A percentile compares a stretch with the other conserved stretches of the same genome.
phyloP scores from a whole-genome alignment of 2,797 vertebrate species.

The Platalea minor region DNA sequence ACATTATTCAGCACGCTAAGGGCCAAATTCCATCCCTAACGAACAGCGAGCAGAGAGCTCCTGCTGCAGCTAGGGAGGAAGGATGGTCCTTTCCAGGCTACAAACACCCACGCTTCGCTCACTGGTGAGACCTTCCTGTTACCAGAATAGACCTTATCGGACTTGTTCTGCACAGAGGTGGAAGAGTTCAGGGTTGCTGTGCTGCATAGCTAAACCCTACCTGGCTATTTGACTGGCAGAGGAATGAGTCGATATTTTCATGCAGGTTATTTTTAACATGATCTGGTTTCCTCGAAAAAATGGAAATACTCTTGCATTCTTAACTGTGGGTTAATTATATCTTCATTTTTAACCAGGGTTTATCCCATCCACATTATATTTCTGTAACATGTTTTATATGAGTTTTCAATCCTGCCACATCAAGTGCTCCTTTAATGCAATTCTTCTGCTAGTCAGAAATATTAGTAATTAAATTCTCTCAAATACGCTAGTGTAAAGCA shows the following conservation, averaged over 20 bases:
- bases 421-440: conserved; percentile 64
- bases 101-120: fast-evolving
- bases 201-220: background rate
- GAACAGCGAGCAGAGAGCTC: background rate
- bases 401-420: conserved; percentile 39
- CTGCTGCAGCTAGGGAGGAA: background rate
- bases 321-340: conserved; percentile 11
- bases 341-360: conserved; percentile 29
- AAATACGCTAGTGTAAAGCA: conserved; percentile 65
- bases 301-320: background rate
- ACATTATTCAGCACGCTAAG: background rate
- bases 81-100: background rate
- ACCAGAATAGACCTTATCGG: background rate
- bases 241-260: background rate
- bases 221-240: background rate
- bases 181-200: background rate
- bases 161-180: background rate
- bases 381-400: conserved; percentile 35
- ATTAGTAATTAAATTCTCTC: conserved; percentile 75
- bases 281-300: background rate
- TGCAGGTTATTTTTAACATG: background rate
- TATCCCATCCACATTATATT: conserved; percentile 25
- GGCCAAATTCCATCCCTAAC: background rate
- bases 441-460: conserved; percentile 75
- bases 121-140: background rate